These are phyloP conservation scores for Gastrophryne carolinensis DNA, from an alignment of 2,797 vertebrate species.

Conservation along the genomic window DNA sequence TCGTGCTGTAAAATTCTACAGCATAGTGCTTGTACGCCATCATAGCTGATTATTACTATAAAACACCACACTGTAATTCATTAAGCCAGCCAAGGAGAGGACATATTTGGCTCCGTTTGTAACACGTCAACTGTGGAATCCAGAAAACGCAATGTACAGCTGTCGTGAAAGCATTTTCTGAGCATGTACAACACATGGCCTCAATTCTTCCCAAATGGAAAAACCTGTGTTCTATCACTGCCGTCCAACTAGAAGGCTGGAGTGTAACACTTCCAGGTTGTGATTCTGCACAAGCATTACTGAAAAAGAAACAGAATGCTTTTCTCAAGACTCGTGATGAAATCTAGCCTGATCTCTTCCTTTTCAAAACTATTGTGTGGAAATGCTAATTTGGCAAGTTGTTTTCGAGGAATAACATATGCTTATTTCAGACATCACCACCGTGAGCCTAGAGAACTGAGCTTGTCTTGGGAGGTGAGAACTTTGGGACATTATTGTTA, in stretches of 20 bases:
- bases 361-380: conserved; percentile 6
- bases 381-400: conserved; percentile 8
- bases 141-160: conserved; percentile 44
- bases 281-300: neutral
- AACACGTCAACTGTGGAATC: conserved; percentile 34
- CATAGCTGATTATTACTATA: conserved; percentile 16
- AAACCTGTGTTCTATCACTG: conserved; percentile 30
- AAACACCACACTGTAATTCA: conserved; percentile 27
- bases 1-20: conserved; percentile 22
- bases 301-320: neutral
- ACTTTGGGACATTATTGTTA: neutral
- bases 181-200: conserved; percentile 46
- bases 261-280: conserved; percentile 13
- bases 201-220: conserved; percentile 42
- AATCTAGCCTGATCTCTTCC: conserved; percentile 51
- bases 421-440: neutral
- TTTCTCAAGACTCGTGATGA: neutral
- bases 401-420: conserved; percentile 30
- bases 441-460: neutral
- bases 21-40: conserved; percentile 10
- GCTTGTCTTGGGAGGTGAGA: neutral
- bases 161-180: conserved; percentile 43
- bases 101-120: conserved; percentile 37
- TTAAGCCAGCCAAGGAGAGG: conserved; percentile 23
- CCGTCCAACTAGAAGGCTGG: conserved; percentile 3